Evolutionary conservation across 1,140 invertebrate genomes (phyloP).

Genomic region (Tigriopus japonicus): DNA sequence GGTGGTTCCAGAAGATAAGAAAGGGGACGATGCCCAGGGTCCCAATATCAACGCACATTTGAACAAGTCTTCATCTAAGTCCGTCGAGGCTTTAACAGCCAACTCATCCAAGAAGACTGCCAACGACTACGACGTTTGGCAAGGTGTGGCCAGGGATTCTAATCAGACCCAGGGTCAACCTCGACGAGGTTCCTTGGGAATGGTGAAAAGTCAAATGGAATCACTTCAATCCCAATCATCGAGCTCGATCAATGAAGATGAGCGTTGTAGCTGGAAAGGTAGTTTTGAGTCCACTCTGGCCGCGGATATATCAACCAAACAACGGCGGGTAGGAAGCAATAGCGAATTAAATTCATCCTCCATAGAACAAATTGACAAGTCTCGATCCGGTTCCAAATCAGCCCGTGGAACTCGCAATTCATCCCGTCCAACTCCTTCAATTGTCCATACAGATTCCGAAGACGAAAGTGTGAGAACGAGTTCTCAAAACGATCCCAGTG

Average conservation of each 20-base stretch:
- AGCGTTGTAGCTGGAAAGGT: slow-evolving; percentile 67
- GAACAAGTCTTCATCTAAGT: too few species aligned
- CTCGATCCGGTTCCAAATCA: too few species aligned
- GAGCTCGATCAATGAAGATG: slow-evolving; percentile 58
- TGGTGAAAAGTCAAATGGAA: background rate
- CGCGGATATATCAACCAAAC: slow-evolving; percentile 34
- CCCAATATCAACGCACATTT: too few species aligned
- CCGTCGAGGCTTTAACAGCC: background rate
- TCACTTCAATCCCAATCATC: slow-evolving; percentile 12
- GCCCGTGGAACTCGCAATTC: slow-evolving; percentile 17
- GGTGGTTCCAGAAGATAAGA: too few species aligned
- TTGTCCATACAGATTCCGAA: background rate
- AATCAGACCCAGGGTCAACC: slow-evolving; percentile 26
- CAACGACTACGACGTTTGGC: slow-evolving; percentile 22
- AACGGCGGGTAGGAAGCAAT: slow-evolving; percentile 14
- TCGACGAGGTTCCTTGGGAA: background rate
- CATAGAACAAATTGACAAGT: too few species aligned
- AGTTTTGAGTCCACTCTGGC: slow-evolving; percentile 71
- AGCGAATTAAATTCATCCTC: too few species aligned
- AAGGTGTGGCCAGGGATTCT: slow-evolving; percentile 30
- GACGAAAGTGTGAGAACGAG: too few species aligned
- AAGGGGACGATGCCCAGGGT: too few species aligned
- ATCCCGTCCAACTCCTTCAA: background rate
- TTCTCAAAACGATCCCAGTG: too few species aligned
- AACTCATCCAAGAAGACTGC: background rate